Evolutionary conservation across 2,888 invertebrate genomes (phyloP).

Genomic region (Tipula lateralis): DNA sequence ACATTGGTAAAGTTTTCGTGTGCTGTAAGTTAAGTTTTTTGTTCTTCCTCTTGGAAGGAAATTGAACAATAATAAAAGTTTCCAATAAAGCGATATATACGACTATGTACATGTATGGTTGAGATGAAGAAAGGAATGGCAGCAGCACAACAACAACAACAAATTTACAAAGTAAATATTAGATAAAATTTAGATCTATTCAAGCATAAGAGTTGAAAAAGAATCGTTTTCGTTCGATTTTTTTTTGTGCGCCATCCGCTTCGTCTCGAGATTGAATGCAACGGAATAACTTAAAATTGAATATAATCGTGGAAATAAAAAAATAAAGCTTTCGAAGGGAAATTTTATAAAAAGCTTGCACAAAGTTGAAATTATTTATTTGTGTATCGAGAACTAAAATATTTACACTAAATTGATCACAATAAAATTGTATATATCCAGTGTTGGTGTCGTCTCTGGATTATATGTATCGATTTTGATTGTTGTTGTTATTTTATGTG

Average conservation of each 20-base stretch:
- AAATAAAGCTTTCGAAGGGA: background rate
- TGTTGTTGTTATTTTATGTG: background rate
- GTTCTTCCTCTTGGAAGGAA: background rate
- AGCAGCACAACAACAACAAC: no score
- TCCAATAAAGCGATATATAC: background rate
- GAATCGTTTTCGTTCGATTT: background rate
- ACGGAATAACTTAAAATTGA: background rate
- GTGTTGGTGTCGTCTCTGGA: background rate
- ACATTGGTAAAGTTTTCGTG: background rate
- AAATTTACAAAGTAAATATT: background rate
- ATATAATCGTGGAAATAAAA: background rate
- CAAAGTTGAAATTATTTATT: background rate
- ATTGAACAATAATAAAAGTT: conserved; percentile 9
- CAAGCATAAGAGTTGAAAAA: background rate
- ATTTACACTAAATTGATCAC: background rate
- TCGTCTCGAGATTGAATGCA: background rate
- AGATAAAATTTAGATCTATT: background rate
- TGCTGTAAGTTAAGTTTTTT: background rate
- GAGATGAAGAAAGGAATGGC: background rate
- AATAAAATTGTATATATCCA: background rate
- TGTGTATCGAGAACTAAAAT: background rate
- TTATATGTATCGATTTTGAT: background rate
- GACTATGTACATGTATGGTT: background rate
- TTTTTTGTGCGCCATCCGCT: background rate
- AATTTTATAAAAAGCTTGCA: background rate